These are phyloP conservation scores for Hestina assimilis DNA, from an alignment of 1,140 invertebrate genomes.

Conservation along the genomic window DNA sequence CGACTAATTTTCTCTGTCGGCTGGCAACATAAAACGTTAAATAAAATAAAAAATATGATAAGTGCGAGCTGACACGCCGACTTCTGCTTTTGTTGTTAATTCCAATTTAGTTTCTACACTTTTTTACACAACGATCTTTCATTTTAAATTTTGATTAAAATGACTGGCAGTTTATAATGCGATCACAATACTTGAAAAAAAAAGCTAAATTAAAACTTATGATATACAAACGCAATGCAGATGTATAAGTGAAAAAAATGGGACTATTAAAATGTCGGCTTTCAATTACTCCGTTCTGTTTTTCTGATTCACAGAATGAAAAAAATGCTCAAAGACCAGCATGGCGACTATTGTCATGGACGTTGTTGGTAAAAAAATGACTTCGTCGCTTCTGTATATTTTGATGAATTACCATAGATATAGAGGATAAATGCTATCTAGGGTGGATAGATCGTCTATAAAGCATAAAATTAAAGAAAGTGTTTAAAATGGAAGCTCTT, in stretches of 20 bases:
- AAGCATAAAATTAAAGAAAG: no score
- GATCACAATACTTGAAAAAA: neutral
- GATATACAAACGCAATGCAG: neutral
- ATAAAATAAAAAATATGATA: neutral
- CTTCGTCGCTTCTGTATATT: neutral
- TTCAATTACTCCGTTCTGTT: neutral
- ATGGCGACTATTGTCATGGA: neutral
- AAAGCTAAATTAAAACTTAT: neutral
- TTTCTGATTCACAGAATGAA: neutral
- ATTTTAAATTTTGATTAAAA: no score
- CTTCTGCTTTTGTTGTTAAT: conserved; percentile 5
- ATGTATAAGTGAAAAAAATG: neutral
- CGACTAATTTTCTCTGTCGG: conserved; percentile 23
- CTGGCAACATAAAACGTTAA: conserved; percentile 6
- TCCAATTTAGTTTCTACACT: neutral
- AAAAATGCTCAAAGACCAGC: neutral
- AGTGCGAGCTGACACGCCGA: neutral
- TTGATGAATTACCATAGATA: neutral
- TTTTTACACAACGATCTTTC: no score
- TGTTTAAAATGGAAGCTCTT: no score
- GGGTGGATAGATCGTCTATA: no score
- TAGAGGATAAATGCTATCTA: no score
- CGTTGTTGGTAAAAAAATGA: neutral
- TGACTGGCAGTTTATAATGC: no score
- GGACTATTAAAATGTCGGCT: neutral